Conservation (phyloP, 1,140 invertebrate genomes). For the Musca domestica region DNA sequence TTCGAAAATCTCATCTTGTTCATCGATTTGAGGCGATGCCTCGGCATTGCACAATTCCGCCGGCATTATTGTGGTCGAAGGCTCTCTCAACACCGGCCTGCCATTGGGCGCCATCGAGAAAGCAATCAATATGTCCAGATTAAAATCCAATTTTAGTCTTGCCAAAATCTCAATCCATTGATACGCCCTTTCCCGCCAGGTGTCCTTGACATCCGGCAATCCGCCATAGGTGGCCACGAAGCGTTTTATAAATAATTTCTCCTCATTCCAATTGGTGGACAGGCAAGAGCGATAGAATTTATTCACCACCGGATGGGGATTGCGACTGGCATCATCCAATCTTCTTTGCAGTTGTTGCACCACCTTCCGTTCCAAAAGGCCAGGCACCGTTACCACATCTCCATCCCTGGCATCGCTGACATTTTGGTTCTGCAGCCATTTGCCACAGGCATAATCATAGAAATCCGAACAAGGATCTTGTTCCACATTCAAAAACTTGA, state of each 20-base stretch:
- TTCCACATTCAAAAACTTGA: slow-evolving; percentile 70
- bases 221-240: slow-evolving; percentile 38
- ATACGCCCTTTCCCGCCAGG: slow-evolving; percentile 31
- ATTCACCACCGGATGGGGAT: slow-evolving; percentile 64
- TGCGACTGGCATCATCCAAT: slow-evolving; percentile 23
- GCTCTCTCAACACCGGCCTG: slow-evolving; percentile 40
- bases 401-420: not conserved
- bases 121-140: slow-evolving; percentile 43
- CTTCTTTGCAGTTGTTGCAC: slow-evolving; percentile 28
- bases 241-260: slow-evolving; percentile 34
- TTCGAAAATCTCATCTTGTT: slow-evolving; percentile 30
- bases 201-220: slow-evolving; percentile 33
- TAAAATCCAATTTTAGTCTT: slow-evolving; percentile 35
- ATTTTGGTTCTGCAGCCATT: slow-evolving; percentile 59
- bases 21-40: slow-evolving; percentile 18
- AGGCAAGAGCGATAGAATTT: slow-evolving; percentile 80
- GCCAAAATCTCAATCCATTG: slow-evolving; percentile 39
- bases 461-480: slow-evolving; percentile 87
- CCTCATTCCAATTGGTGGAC: slow-evolving; percentile 33
- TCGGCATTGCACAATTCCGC: slow-evolving; percentile 37
- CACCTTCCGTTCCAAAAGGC: slow-evolving; percentile 1
- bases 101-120: slow-evolving; percentile 28
- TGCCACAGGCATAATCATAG: slow-evolving; percentile 62
- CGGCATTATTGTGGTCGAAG: slow-evolving; percentile 39
- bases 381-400: slow-evolving; percentile 8